phyloP scores from a whole-genome alignment of 2,113 vertebrate species.

The Lampris megalopsis region DNA sequence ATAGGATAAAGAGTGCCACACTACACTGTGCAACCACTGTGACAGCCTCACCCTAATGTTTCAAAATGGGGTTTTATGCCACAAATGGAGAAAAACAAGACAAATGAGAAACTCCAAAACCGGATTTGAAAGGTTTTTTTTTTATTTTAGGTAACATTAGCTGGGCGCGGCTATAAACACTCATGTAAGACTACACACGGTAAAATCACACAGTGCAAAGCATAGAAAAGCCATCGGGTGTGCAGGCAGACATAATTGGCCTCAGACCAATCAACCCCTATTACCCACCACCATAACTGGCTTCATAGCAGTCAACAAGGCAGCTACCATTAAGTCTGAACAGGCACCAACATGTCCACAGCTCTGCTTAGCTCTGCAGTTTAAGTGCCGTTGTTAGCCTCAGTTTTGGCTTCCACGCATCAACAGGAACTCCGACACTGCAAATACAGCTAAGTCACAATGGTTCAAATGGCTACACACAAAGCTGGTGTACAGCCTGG shows the following conservation, averaged over 20 bases:
- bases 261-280: conserved; percentile 78
- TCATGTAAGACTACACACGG: conserved; percentile 53
- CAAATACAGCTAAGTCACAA: background rate
- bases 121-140: conserved; percentile 19
- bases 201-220: conserved; percentile 50
- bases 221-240: conserved; percentile 47
- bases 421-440: conserved; percentile 27
- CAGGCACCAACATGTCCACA: conserved; percentile 71
- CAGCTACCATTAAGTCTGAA: conserved; percentile 69
- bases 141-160: conserved; percentile 1
- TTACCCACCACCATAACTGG: conserved; percentile 73
- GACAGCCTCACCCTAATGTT: conserved; percentile 30
- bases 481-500: too few relatives aligned
- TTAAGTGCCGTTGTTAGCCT: conserved; percentile 50
- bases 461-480: too few relatives aligned
- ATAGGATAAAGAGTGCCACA: conserved; percentile 55
- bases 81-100: conserved; percentile 10
- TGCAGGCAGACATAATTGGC: conserved; percentile 70
- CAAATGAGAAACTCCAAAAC: conserved; percentile 30
- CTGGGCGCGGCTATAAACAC: conserved; percentile 40
- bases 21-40: conserved; percentile 34
- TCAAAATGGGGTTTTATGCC: conserved; percentile 60
- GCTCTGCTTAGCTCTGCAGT: conserved; percentile 72
- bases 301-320: conserved; percentile 69
- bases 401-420: conserved; percentile 43